Base-by-base conservation (phyloP, 2,113 vertebrate species). In the Neomonachus schauinslandi region DNA sequence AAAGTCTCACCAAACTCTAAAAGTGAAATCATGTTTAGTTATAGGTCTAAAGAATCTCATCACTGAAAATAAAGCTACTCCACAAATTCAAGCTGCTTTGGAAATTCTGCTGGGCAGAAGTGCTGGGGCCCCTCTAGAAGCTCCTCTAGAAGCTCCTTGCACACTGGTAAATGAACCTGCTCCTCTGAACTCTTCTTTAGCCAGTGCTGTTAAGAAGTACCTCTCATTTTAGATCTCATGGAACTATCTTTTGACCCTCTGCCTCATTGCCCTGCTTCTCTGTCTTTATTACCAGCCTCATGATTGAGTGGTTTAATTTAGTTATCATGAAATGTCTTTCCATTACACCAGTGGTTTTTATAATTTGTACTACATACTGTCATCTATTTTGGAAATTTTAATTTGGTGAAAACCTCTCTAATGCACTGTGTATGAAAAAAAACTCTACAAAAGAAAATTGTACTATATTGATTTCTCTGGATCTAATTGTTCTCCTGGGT, bases 291-390 rank as follows among this genome's bases (percentile, higher is more conserved):
- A 53, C 55, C 89, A 91, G 53, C 28, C 51, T 89, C n/a, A 59
- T 96, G 97, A 97, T 85, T 18, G 91, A 98, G 59, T 67, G 63
- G 80, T 96, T 98, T 98, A 97, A 97, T 96, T 97, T 84, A 59
- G 93, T 91, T 83, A 42, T 71, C 87, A 74, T 22, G 39, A 90
- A 92, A 81, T 88, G 49, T 63, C 86, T 97, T 96, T 80, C 82
- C 46, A 67, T 55, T 95, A 94, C 26, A 65, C 86, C 7, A 46
- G 31, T 87, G 42, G 24, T 69, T 96, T 94, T 89, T 31, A n/a
- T 92, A 81, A 93, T 95, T 95, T 95, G 72, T 97, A 69, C 72
- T 67, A 65, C 7, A 53, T 49, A 57, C 72, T 81, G 51, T 84
- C 82, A 97, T 92, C 51, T 94, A 36, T 96, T 89, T 89, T 92